These are phyloP conservation scores for Caenorhabditis angaria DNA, from an alignment of 2,888 invertebrate genomes.

Conservation along the genomic window DNA sequence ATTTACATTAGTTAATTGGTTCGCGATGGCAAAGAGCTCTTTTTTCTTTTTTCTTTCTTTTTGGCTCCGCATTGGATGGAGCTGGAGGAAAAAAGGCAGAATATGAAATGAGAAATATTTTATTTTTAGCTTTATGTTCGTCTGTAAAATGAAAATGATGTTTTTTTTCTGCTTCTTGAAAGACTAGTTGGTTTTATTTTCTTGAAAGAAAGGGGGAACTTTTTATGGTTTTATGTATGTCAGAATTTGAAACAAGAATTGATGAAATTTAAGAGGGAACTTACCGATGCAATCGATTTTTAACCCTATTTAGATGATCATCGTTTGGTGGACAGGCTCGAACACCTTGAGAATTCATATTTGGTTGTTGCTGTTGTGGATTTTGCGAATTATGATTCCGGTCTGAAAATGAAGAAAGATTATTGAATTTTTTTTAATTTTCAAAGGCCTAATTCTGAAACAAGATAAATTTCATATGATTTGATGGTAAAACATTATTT, in stretches of 20 bases:
- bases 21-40: conserved; percentile 5
- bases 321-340: conserved; percentile 39
- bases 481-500: too few relatives aligned
- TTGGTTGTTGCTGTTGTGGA: conserved; percentile 13
- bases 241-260: too few relatives aligned
- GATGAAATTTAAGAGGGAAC: too few relatives aligned
- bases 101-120: conserved; percentile 2
- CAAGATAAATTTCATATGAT: too few relatives aligned
- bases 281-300: conserved; percentile 45
- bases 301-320: conserved; percentile 40
- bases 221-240: too few relatives aligned
- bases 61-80: background rate
- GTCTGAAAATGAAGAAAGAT: conserved; percentile 14
- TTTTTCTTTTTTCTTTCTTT: background rate
- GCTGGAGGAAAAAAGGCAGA: background rate
- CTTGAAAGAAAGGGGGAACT: background rate
- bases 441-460: too few relatives aligned
- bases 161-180: too few relatives aligned
- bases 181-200: background rate
- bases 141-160: background rate
- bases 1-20: conserved; percentile 5
- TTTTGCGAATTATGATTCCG: conserved; percentile 35
- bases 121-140: conserved; percentile 1
- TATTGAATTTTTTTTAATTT: background rate
- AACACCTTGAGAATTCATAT: conserved; percentile 27